These are phyloP conservation scores for Mustela lutreola DNA, from an alignment of 2,113 vertebrate genomes.

Conservation along the genomic window DNA sequence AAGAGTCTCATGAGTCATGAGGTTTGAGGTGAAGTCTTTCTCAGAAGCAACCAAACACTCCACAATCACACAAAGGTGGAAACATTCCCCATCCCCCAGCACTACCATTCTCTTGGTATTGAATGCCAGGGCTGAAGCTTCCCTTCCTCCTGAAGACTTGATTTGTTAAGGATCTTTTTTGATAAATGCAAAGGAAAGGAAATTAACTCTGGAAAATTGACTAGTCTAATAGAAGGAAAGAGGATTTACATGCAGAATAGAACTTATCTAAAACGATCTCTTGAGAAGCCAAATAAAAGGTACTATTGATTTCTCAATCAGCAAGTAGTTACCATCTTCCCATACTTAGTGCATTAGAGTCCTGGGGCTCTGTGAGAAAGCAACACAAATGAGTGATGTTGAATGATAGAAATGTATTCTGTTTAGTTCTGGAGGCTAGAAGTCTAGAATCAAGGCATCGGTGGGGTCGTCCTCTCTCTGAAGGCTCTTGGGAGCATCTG, in stretches of 20 bases:
- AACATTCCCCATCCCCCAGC: background rate
- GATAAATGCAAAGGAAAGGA: background rate
- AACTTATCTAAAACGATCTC: slow-evolving; percentile 1
- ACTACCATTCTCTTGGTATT: background rate
- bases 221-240: background rate
- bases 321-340: slow-evolving; percentile 44
- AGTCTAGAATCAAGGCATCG: background rate
- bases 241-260: background rate
- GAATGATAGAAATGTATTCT: background rate
- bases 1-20: background rate
- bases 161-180: background rate
- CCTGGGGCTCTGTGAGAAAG: background rate
- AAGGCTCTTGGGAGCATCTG: background rate
- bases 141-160: background rate
- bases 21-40: background rate
- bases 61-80: background rate
- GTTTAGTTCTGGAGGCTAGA: background rate
- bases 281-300: slow-evolving; percentile 25
- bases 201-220: background rate
- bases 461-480: background rate
- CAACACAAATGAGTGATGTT: background rate
- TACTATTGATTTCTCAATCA: slow-evolving; percentile 69
- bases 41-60: background rate
- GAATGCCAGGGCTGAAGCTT: background rate
- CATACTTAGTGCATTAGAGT: background rate